Percentiles rank a stretch among this genome's conserved stretches.
Evolutionary conservation across 1,140 invertebrate species (phyloP).

Genomic region (Mesaphorura yosii): DNA sequence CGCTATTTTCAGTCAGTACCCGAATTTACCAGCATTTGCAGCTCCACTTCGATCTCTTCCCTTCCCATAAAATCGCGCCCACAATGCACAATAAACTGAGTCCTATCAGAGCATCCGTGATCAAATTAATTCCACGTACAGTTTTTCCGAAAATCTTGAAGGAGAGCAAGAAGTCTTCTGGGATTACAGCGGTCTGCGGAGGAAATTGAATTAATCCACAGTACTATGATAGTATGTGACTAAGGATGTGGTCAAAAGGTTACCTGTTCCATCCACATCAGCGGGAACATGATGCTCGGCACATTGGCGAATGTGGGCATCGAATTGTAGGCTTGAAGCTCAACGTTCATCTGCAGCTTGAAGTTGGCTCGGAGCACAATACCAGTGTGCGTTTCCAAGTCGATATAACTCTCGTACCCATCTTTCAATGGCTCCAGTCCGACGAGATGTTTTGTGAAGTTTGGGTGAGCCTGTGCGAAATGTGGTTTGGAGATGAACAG

Average conservation of each 20-base stretch:
- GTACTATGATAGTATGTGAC: not conserved
- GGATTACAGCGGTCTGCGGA: constrained; percentile 11
- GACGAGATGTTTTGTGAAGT: constrained; percentile 48
- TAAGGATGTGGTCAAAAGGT: not conserved
- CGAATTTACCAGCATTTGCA: too few relatives aligned
- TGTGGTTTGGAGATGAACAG: constrained; percentile 66
- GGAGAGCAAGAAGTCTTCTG: constrained; percentile 11
- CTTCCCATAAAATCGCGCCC: constrained; percentile 12
- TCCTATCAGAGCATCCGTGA: not conserved
- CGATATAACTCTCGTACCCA: constrained; percentile 55
- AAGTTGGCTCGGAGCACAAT: constrained; percentile 40
- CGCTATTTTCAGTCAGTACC: too few relatives aligned
- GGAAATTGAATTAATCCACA: not conserved
- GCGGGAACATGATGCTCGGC: constrained; percentile 41
- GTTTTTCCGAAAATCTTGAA: constrained; percentile 8
- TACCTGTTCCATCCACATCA: constrained; percentile 48
- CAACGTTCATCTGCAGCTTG: constrained; percentile 44
- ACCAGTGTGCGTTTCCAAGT: constrained; percentile 56
- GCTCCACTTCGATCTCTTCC: constrained; percentile 7
- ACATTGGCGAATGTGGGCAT: constrained; percentile 38
- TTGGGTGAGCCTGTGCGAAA: constrained; percentile 57
- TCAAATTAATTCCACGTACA: not conserved
- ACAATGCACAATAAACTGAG: not conserved
- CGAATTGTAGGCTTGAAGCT: constrained; percentile 36
- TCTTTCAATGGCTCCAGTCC: constrained; percentile 55